Conservation (phyloP, 2,113 vertebrate species). For the Willisornis vidua region DNA sequence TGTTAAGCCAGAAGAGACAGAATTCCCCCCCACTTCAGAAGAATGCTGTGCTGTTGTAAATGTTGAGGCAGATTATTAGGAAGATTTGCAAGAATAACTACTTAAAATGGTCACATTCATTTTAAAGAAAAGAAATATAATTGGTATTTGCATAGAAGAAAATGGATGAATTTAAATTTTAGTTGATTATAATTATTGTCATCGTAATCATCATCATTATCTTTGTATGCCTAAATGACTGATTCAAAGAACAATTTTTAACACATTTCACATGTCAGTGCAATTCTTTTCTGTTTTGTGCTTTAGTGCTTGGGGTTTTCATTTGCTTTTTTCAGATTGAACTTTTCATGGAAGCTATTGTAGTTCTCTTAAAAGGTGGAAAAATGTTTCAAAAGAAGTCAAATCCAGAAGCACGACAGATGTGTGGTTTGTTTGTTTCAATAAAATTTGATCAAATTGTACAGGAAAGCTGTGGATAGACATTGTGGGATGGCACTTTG, state of each 20-base stretch:
- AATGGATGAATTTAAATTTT: constrained; percentile 71
- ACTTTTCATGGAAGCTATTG: constrained; percentile 56
- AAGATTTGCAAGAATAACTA: constrained; percentile 55
- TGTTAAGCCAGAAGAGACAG: background rate
- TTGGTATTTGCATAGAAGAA: constrained; percentile 69
- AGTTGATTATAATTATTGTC: constrained; percentile 72
- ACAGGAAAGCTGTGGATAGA: background rate
- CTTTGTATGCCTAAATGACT: constrained; percentile 68
- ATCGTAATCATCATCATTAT: constrained; percentile 71
- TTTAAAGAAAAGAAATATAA: constrained; percentile 69
- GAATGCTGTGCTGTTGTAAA: constrained; percentile 9
- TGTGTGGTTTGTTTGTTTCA: background rate
- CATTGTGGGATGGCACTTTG: background rate
- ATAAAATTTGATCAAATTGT: background rate
- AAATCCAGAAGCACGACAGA: constrained; percentile 16
- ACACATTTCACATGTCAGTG: constrained; percentile 62
- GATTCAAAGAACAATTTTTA: constrained; percentile 64
- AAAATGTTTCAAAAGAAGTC: constrained; percentile 45
- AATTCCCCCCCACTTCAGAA: background rate
- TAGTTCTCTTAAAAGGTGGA: constrained; percentile 32
- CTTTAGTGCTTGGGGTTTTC: constrained; percentile 32
- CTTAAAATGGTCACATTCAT: constrained; percentile 58
- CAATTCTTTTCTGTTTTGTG: constrained; percentile 62
- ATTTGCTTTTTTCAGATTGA: constrained; percentile 65
- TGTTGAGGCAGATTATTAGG: constrained; percentile 56